Percentiles rank a stretch among this genome's conserved stretches.
These are phyloP conservation scores for Huso huso DNA, from an alignment of 2,797 vertebrate species.

Conservation along the genomic window DNA sequence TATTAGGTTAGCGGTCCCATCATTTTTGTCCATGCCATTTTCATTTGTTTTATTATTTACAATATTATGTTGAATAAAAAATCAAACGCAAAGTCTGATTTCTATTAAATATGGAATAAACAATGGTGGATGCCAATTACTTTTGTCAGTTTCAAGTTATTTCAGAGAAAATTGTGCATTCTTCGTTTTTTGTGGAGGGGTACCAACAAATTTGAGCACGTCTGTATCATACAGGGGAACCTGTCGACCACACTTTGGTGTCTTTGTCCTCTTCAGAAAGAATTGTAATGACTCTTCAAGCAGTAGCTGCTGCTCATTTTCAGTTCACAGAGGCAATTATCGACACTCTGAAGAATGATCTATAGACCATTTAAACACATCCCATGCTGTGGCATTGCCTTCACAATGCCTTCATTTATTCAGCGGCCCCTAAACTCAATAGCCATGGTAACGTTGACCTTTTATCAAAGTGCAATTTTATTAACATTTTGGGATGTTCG, in stretches of 20 bases:
- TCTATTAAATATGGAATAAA: no score
- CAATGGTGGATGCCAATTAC: no score
- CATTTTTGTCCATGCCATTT: no score
- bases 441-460: constrained; percentile 34
- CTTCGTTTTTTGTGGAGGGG: no score
- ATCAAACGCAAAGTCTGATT: no score
- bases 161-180: no score
- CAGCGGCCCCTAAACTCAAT: constrained; percentile 15
- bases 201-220: no score
- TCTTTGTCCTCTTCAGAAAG: constrained; percentile 24
- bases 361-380: constrained; percentile 27
- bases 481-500: no score
- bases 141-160: no score
- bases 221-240: constrained; percentile 12
- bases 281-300: constrained; percentile 18
- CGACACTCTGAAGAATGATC: constrained; percentile 37
- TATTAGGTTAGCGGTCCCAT: no score
- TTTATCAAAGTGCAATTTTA: not conserved
- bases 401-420: constrained; percentile 16
- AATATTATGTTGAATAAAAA: no score
- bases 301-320: constrained; percentile 17
- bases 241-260: constrained; percentile 3
- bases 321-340: constrained; percentile 41
- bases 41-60: no score
- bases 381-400: constrained; percentile 18